Base-by-base conservation (phyloP, 2,797 vertebrate genomes). In the Hemitrygon akajei region DNA sequence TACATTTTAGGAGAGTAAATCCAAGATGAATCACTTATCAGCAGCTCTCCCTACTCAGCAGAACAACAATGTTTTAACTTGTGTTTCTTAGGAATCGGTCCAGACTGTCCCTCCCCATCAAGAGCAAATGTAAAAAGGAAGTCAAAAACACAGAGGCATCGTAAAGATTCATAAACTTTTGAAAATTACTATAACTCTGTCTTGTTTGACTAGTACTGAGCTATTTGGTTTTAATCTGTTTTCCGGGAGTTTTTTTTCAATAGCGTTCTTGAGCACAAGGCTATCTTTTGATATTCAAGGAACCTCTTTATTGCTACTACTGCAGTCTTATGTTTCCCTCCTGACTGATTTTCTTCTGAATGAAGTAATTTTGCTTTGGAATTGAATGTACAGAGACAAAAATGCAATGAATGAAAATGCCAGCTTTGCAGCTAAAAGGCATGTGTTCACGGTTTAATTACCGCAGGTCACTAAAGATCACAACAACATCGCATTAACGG, bases 241-340 rank as follows among this genome's bases (percentile, higher is more conserved):
- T 94, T 91, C 81, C 66, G 89, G 93, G 86, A 30, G 40, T 47
- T 80, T 73, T 94, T 47, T 63, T 56, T 86, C 94, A 94, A 66
- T 22, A 34, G 60, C 60, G 34, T 89, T 89, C 93, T 94, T 93
- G 94, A 94, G 93, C 80, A 89, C 93, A 94, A 93, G 93, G 82
- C 94, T 80, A 81, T 93, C 93, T 93, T 94, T 94, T 94, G 94
- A 93, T 94, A 94, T 94, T 93, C 93, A 94, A 94, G 92, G 91
- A 94, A 93, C 56, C n/a, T 93, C 75, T 93, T 94, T 94, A 94
- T 94, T 94, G 93, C 94, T 92, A 94, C 77, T 75, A 92, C 93
- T 56, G 93, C 63, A 94, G 71, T 73, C 89, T 92, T 94, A 73
- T 22, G 71, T 91, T 91, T 93, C 63, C 92, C 93, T 93, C 63